Evolutionary conservation across 2,113 vertebrate species (phyloP).

Genomic region (Neodontobutis hainanensis): DNA sequence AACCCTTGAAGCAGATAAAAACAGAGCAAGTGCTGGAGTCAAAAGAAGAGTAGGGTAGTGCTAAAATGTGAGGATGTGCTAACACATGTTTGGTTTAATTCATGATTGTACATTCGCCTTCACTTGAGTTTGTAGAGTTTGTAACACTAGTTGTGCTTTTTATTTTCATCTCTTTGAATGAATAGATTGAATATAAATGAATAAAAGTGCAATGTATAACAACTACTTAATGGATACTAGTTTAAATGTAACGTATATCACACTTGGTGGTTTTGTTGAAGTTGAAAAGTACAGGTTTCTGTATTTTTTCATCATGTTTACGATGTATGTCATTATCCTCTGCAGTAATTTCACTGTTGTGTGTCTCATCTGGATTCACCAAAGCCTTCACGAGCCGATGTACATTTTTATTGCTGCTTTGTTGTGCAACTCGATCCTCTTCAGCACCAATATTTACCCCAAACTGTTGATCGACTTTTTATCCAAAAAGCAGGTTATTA

Average conservation of each 20-base stretch:
- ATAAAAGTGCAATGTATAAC: too few species aligned
- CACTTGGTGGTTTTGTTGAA: background rate
- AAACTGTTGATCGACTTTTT: constrained; percentile 5
- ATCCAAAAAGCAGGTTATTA: background rate
- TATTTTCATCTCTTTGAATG: too few species aligned
- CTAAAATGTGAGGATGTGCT: too few species aligned
- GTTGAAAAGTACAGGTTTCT: background rate
- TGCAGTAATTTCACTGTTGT: constrained; percentile 6
- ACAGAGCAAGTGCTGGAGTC: too few species aligned
- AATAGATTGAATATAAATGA: too few species aligned
- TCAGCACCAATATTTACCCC: constrained; percentile 10
- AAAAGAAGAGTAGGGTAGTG: too few species aligned
- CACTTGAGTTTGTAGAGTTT: too few species aligned
- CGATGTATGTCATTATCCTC: constrained; percentile 18
- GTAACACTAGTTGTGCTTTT: too few species aligned
- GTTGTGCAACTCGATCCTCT: constrained; percentile 1
- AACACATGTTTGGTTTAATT: too few species aligned
- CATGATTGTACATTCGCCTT: too few species aligned
- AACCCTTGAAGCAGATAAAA: too few species aligned
- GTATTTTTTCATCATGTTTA: background rate
- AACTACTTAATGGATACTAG: background rate
- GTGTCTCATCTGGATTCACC: background rate
- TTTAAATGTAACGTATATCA: background rate
- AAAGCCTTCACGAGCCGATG: background rate
- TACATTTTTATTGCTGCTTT: constrained; percentile 14